phyloP scores from a whole-genome alignment of 1,140 invertebrate species.

The Ladona fulva region DNA sequence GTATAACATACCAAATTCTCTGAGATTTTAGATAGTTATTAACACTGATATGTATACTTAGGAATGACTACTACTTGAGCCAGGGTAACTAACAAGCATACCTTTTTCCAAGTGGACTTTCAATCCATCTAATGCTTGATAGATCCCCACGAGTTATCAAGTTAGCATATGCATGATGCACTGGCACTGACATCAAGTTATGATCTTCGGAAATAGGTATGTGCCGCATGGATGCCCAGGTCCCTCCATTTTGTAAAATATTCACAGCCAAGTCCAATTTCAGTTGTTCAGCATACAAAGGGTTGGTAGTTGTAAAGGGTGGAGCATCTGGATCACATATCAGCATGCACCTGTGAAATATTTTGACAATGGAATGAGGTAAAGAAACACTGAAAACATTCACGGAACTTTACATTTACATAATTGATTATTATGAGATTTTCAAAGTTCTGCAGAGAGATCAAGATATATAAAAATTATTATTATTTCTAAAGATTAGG shows the following conservation, averaged over 20 bases:
- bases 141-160: slow-evolving; percentile 72
- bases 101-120: slow-evolving; percentile 41
- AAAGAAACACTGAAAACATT: too few species aligned
- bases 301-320: slow-evolving; percentile 49
- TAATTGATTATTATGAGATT: too few species aligned
- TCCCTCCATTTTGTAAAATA: slow-evolving; percentile 54
- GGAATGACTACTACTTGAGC: too few species aligned
- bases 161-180: slow-evolving; percentile 67
- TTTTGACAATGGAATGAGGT: too few species aligned
- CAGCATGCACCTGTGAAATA: slow-evolving; percentile 44
- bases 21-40: too few species aligned
- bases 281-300: slow-evolving; percentile 55
- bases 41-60: too few species aligned
- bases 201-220: slow-evolving; percentile 38
- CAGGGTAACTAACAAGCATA: neutral
- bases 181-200: slow-evolving; percentile 21
- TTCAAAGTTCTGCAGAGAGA: too few species aligned
- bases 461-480: too few species aligned
- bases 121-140: slow-evolving; percentile 72
- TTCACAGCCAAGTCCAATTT: slow-evolving; percentile 73
- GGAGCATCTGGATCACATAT: slow-evolving; percentile 56
- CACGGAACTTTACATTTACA: too few species aligned
- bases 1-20: too few species aligned
- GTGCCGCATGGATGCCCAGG: slow-evolving; percentile 76
- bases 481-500: too few species aligned